A percentile compares a stretch with the other conserved stretches of the same genome.
Evolutionary conservation across 2,797 vertebrate genomes (phyloP).

Genomic region (Carduelis carduelis): DNA sequence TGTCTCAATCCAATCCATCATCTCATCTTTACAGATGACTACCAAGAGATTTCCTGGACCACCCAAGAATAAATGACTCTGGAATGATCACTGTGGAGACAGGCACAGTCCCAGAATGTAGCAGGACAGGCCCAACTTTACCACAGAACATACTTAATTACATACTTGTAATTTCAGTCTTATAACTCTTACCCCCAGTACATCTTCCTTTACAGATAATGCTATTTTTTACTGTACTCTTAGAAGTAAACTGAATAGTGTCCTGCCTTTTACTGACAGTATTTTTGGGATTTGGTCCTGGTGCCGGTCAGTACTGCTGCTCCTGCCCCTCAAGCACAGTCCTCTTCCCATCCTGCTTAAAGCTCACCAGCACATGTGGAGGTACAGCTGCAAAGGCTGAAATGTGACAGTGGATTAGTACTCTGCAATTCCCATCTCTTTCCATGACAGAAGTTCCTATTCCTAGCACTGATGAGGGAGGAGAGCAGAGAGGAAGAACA

Average conservation of each 20-base stretch:
- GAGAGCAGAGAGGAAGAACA: neutral
- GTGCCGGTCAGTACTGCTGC: neutral
- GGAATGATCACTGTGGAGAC: rapidly evolving
- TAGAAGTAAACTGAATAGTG: neutral
- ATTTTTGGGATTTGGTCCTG: neutral
- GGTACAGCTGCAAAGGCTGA: neutral
- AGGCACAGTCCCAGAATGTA: neutral
- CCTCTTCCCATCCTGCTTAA: neutral
- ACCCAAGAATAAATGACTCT: neutral
- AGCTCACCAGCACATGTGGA: neutral
- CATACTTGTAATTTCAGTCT: neutral
- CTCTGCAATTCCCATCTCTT: neutral
- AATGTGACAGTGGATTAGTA: neutral
- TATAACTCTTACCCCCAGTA: neutral
- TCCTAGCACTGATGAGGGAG: neutral
- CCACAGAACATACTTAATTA: neutral
- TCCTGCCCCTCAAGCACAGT: neutral
- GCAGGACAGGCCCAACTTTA: neutral
- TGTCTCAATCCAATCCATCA: neutral
- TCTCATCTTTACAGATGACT: neutral
- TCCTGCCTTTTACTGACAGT: neutral
- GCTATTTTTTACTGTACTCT: neutral
- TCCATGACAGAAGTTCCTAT: neutral
- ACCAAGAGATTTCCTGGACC: neutral
- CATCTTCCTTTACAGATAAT: neutral